A percentile compares a stretch with the other conserved stretches of the same genome.
Conservation (phyloP, 2,113 vertebrate genomes). For the Brachyistius frenatus region DNA sequence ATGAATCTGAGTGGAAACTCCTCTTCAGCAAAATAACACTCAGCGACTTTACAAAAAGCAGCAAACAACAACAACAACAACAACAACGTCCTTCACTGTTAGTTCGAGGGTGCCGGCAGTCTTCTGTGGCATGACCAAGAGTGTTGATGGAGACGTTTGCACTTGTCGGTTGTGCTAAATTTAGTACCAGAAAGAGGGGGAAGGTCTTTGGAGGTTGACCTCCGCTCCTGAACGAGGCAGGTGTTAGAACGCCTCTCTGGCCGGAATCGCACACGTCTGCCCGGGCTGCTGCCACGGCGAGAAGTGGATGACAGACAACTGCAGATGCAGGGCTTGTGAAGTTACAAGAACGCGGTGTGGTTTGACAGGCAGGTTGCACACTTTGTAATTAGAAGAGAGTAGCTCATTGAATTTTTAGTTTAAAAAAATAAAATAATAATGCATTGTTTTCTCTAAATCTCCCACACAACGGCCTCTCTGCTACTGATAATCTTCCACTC, state of each 20-base stretch:
- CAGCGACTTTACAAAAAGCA: background rate
- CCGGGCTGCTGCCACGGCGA: constrained; percentile 30
- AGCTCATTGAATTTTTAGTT: constrained; percentile 1
- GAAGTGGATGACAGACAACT: constrained; percentile 58
- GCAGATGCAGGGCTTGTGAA: constrained; percentile 23
- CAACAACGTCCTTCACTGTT: constrained; percentile 34
- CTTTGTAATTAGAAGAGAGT: constrained; percentile 9
- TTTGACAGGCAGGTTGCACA: constrained; percentile 18
- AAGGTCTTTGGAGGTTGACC: constrained; percentile 59
- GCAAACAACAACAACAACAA: constrained; percentile 23
- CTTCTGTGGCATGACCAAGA: constrained; percentile 41
- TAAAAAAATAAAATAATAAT: constrained; percentile 1
- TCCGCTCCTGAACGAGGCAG: constrained; percentile 59
- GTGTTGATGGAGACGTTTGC: constrained; percentile 52
- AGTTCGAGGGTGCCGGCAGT: constrained; percentile 16
- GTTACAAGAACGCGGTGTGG: background rate
- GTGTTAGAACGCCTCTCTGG: constrained; percentile 77
- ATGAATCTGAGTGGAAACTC: constrained; percentile 17
- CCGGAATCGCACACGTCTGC: constrained; percentile 60
- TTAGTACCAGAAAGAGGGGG: constrained; percentile 52
- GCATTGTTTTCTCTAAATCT: constrained; percentile 23
- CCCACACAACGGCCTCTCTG: background rate
- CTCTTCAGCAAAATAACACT: background rate
- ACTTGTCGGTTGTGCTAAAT: constrained; percentile 64
- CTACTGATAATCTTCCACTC: constrained; percentile 11